Evolutionary conservation across 2,888 invertebrate species (phyloP), one percentile per base, ranked within the genome.

Genomic region (Physocephala rufipes): DNA sequence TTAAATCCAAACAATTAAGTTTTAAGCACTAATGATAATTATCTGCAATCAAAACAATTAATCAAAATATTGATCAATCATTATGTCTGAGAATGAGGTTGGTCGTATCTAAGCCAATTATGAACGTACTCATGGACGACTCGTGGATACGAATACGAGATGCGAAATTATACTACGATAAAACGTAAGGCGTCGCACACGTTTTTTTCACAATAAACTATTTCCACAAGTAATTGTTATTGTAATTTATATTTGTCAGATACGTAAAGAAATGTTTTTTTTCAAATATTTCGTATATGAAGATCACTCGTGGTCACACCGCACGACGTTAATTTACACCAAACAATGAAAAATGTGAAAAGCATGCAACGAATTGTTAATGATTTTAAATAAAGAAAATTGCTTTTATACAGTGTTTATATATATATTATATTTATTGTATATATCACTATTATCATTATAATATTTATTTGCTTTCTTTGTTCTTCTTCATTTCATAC

Each of bases 261-360:
- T 43, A 21, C 9, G 49, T 21, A n/a, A 51, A 51, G 2, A n/a
- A 26, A 58, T 55, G 61, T 15, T 24, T 49, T 64, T 64, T 30
- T 9, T 24, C 16, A 62, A 43, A 16, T 62, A 36, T 16, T 21
- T 19, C 2, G 45, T 74, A 59, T 68, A 72, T 73, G 73, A 78
- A 77, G 76, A 78, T 76, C 76, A 77, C 74, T 76, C 76, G 75
- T 77, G 76, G 75, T 75, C 75, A 74, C 76, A 76, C 75, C 74
- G 74, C 16, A 51, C 28, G 61, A 68, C 68, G 68, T 68, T 68
- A 68, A 68, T 68, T 62, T 68, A 62, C 51, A 62, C 68, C 68
- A 36, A 62, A 61, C 66, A 74, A 74, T 74, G 75, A 75, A 67
- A 77, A 74, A 76, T 77, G 70, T 73, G 70, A 70, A 64, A 73